These are phyloP conservation scores for Cottus gobio DNA, from an alignment of 2,113 vertebrate species.

Conservation along the genomic window DNA sequence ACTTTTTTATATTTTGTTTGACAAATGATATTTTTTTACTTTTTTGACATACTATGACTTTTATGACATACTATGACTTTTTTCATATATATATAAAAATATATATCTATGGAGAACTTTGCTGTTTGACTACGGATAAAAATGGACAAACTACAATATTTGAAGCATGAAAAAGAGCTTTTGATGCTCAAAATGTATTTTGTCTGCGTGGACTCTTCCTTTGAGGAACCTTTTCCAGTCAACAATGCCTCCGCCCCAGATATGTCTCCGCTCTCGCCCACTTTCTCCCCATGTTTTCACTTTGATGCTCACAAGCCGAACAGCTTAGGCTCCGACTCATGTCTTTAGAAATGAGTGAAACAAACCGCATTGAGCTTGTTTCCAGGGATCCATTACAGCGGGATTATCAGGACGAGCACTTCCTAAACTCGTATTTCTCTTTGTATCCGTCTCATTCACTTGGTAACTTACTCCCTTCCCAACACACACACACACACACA, in stretches of 20 bases:
- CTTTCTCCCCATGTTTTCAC: not conserved
- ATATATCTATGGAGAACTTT: no score
- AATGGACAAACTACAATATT: not conserved
- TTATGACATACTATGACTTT: no score
- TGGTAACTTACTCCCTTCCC: not conserved
- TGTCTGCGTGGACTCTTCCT: not conserved
- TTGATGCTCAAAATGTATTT: not conserved
- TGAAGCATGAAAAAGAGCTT: not conserved
- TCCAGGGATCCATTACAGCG: not conserved
- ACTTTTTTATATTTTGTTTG: no score
- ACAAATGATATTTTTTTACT: no score
- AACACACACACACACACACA: not conserved
- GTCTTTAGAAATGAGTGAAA: not conserved
- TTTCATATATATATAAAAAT: no score
- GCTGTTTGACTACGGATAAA: not conserved
- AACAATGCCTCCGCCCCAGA: not conserved
- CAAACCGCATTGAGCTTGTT: not conserved
- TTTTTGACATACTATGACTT: no score
- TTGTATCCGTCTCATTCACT: not conserved
- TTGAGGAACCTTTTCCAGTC: not conserved
- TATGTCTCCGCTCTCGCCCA: slow-evolving; percentile 8
- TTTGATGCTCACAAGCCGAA: not conserved
- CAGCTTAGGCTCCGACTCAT: not conserved
- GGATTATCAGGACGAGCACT: not conserved
- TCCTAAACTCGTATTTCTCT: not conserved